phyloP scores from a whole-genome alignment of 2,888 invertebrate genomes.

The Mactromeris polynyma region DNA sequence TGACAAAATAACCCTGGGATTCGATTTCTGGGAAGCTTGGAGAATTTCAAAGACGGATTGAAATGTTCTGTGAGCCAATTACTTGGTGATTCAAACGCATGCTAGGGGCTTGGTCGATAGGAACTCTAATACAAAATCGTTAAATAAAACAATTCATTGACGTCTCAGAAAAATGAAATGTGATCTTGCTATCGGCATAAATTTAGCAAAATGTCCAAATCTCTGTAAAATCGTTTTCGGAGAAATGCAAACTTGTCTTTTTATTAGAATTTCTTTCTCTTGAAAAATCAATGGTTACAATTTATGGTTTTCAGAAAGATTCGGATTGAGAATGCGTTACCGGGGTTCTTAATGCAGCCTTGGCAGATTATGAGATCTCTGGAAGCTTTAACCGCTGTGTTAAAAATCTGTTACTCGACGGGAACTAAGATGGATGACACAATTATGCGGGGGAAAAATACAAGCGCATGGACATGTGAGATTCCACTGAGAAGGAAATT shows the following conservation, averaged over 20 bases:
- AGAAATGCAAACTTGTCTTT: slow-evolving; percentile 21
- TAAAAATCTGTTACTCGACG: neutral
- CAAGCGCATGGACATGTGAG: neutral
- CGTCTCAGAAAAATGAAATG: slow-evolving; percentile 10
- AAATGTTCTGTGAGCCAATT: slow-evolving; percentile 4
- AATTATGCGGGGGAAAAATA: neutral
- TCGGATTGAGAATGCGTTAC: neutral
- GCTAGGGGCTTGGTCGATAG: slow-evolving; percentile 12
- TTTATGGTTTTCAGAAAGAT: slow-evolving; percentile 1
- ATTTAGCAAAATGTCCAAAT: slow-evolving; percentile 5
- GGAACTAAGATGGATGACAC: neutral
- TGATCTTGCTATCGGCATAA: slow-evolving; percentile 6
- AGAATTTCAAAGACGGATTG: neutral
- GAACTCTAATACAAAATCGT: neutral
- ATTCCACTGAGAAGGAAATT: neutral
- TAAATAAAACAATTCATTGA: slow-evolving; percentile 18
- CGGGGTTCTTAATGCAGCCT: neutral
- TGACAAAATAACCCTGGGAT: neutral
- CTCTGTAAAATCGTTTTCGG: slow-evolving; percentile 6
- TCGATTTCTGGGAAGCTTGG: neutral
- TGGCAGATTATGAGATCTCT: neutral
- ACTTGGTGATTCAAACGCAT: neutral
- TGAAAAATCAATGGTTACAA: slow-evolving; percentile 16
- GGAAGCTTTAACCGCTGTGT: neutral
- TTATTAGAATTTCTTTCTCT: slow-evolving; percentile 16